Evolutionary conservation across 2,888 invertebrate genomes (phyloP), one percentile per base, ranked within the genome.

Genomic region (Mongoloraphidia duomilia): DNA sequence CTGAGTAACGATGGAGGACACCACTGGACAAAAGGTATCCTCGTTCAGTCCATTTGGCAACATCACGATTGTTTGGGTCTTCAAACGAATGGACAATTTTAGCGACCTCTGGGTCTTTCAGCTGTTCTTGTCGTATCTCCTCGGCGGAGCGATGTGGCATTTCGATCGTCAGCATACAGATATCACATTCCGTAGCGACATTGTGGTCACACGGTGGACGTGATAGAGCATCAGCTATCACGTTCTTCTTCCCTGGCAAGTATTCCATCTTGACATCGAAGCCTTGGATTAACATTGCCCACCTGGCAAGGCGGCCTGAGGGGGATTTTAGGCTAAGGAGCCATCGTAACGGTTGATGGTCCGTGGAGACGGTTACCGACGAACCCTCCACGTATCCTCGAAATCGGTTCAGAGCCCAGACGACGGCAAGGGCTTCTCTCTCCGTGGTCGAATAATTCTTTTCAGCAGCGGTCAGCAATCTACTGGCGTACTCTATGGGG

Each of bases 341-440:
- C 64, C 66, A 71, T 60, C 66, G 64, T 34, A 71, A 55, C 0
- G 68, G n/a, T n/a, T n/a, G n/a, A n/a, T n/a, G n/a, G n/a, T n/a
- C n/a, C n/a, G n/a, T n/a, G n/a, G n/a, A n/a, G n/a, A n/a, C n/a
- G n/a, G n/a, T n/a, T n/a, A n/a, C n/a, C n/a, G n/a, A n/a, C n/a
- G n/a, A n/a, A n/a, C n/a, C n/a, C n/a, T n/a, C n/a, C n/a, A n/a
- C n/a, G n/a, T n/a, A n/a, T n/a, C n/a, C n/a, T n/a, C n/a, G n/a
- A n/a, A n/a, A n/a, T n/a, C n/a, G n/a, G n/a, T n/a, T n/a, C n/a
- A n/a, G n/a, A n/a, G n/a, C n/a, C n/a, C n/a, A n/a, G n/a, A n/a
- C n/a, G n/a, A n/a, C n/a, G n/a, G n/a, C n/a, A n/a, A n/a, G n/a
- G n/a, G n/a, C n/a, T n/a, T n/a, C n/a, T n/a, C n/a, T n/a, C n/a